phyloP scores from a whole-genome alignment of 2,113 vertebrate species.

The Gambusia holbrooki region DNA sequence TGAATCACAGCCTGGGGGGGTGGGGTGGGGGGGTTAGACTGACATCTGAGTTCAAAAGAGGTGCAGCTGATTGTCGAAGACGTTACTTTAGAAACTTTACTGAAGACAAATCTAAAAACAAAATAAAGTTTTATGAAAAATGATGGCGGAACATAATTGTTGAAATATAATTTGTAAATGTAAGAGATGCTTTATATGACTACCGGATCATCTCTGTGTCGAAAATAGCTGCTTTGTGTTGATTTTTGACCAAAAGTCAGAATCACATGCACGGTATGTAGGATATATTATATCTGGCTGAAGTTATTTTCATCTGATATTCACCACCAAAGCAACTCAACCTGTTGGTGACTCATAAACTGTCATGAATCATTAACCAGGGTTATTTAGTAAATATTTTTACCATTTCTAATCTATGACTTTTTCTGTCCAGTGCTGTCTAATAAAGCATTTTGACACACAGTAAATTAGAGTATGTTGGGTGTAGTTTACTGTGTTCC shows the following conservation, averaged over 20 bases:
- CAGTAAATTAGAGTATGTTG: neutral
- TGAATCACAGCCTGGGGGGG: slow-evolving; percentile 8
- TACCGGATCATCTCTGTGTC: no score
- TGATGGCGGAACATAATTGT: rapidly evolving
- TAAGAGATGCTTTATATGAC: neutral
- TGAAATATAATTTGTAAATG: neutral
- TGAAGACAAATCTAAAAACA: neutral
- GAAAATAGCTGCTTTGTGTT: no score
- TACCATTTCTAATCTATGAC: neutral
- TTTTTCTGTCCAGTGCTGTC: neutral
- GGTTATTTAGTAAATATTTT: neutral
- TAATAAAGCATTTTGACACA: neutral
- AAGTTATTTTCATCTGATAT: no score
- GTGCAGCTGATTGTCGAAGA: neutral
- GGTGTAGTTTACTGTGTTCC: neutral
- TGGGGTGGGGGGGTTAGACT: slow-evolving; percentile 10
- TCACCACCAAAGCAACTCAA: no score
- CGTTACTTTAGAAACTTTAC: slow-evolving; percentile 2
- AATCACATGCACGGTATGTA: no score
- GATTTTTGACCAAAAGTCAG: no score
- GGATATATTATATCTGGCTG: no score
- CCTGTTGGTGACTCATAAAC: neutral
- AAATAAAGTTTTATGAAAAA: neutral
- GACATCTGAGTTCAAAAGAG: neutral
- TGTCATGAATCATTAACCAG: neutral